These are phyloP conservation scores for Corythucha ciliata DNA, from an alignment of 2,888 invertebrate species.

Conservation along the genomic window DNA sequence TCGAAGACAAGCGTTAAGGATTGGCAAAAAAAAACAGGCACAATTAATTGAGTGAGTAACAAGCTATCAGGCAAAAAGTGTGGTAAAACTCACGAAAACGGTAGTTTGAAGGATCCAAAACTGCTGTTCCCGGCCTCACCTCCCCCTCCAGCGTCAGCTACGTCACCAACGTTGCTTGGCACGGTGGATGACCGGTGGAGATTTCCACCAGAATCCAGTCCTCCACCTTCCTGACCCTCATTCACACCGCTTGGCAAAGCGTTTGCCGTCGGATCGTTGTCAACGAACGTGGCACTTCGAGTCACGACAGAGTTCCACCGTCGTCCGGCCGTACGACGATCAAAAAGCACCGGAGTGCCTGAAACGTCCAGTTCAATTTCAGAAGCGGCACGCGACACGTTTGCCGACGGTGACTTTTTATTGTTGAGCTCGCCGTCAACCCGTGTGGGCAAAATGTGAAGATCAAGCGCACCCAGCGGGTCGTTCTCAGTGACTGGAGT, in stretches of 20 bases:
- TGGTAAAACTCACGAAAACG: conserved; percentile 60
- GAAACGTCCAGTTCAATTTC: conserved; percentile 36
- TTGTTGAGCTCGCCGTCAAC: conserved; percentile 7
- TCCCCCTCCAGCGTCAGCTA: too few species aligned
- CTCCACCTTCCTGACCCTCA: conserved; percentile 37
- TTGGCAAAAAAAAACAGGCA: conserved; percentile 30
- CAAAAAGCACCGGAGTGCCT: conserved; percentile 45
- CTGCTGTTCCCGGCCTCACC: conserved; percentile 4
- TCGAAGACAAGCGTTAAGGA: conserved; percentile 1
- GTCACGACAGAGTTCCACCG: conserved; percentile 30
- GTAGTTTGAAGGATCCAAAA: conserved; percentile 60
- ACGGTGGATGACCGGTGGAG: conserved; percentile 49
- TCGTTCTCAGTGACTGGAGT: conserved; percentile 87
- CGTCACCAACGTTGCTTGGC: conserved; percentile 44
- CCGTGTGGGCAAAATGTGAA: conserved; percentile 28
- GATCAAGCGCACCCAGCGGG: conserved; percentile 70
- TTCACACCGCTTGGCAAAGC: too few species aligned
- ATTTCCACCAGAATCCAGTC: conserved; percentile 40
- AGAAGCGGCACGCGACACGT: conserved; percentile 29
- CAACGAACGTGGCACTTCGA: conserved; percentile 42
- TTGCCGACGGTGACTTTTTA: conserved; percentile 10
- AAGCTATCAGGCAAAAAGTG: conserved; percentile 35
- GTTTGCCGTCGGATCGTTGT: conserved; percentile 31
- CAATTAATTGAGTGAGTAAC: conserved; percentile 23
- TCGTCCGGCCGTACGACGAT: conserved; percentile 34